A percentile compares a stretch with the other conserved stretches of the same genome.
Evolutionary conservation across 30 jellyfish, hydroid and myxozoan species (phyloP).

Genomic region (Aurelia coerulea): DNA sequence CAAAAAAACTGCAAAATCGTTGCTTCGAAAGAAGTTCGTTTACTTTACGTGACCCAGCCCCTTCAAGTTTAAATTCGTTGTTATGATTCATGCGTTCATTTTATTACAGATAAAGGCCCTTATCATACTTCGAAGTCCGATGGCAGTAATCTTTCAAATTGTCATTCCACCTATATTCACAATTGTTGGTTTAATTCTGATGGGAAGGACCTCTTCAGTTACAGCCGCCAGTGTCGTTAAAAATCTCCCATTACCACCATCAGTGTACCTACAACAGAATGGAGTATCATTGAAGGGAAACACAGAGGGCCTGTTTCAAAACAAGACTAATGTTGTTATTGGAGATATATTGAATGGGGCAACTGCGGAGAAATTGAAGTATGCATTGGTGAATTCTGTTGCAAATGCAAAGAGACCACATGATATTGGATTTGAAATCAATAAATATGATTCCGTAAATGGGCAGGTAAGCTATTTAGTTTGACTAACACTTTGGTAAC

Average conservation of each 20-base stretch:
- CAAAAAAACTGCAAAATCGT: too few relatives aligned
- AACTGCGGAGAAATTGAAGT: constrained; percentile 20
- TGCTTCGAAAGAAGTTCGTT: too few relatives aligned
- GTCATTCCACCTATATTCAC: constrained; percentile 71
- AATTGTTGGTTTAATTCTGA: constrained; percentile 69
- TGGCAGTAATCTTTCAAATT: constrained; percentile 75
- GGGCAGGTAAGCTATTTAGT: constrained; percentile 53
- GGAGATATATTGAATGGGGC: constrained; percentile 36
- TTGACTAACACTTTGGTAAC: too few relatives aligned
- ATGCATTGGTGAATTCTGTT: constrained; percentile 29
- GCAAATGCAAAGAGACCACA: constrained; percentile 52
- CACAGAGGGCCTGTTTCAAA: constrained; percentile 69
- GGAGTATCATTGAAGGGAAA: background rate
- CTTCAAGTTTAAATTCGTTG: background rate
- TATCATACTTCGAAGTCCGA: constrained; percentile 55
- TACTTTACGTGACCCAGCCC: background rate
- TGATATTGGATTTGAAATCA: constrained; percentile 54
- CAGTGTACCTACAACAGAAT: constrained; percentile 62
- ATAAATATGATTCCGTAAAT: background rate
- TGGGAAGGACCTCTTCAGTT: constrained; percentile 29
- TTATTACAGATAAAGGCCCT: constrained; percentile 61
- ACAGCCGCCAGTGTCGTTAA: constrained; percentile 53
- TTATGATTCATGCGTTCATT: background rate
- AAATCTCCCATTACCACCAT: constrained; percentile 45
- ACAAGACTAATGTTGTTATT: background rate